Evolutionary conservation across 2,888 invertebrate species (phyloP).

Genomic region (Rhagonycha fulva): DNA sequence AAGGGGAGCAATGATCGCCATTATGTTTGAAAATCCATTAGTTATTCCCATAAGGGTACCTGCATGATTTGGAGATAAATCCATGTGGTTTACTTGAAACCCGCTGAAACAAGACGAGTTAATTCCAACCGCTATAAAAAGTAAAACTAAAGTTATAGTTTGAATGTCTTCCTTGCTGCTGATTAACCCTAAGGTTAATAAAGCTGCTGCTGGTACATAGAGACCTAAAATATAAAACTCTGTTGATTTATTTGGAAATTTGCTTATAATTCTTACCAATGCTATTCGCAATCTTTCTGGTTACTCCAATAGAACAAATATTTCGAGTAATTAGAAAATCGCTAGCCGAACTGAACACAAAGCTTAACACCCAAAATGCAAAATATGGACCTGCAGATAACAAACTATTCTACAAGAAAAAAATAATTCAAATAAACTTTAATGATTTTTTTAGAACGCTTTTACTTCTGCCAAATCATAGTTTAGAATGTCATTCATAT

Average conservation of each 20-base stretch:
- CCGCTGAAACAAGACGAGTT: constrained; percentile 78
- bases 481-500: constrained; percentile 73
- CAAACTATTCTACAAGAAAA: constrained; percentile 62
- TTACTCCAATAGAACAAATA: constrained; percentile 58
- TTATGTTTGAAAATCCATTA: constrained; percentile 77
- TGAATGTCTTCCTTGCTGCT: constrained; percentile 60
- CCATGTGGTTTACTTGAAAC: constrained; percentile 80
- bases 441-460: background rate
- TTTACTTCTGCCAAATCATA: constrained; percentile 72
- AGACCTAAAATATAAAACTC: constrained; percentile 42
- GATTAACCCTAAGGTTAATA: constrained; percentile 64
- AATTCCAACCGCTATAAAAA: constrained; percentile 74
- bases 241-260: background rate
- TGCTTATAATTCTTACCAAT: constrained; percentile 59
- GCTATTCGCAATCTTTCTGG: constrained; percentile 70
- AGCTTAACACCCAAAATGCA: constrained; percentile 72
- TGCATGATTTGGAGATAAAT: constrained; percentile 82
- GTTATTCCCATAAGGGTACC: constrained; percentile 86
- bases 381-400: constrained; percentile 75
- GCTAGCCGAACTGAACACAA: constrained; percentile 69
- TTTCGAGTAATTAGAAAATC: constrained; percentile 63
- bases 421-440: background rate
- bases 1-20: constrained; percentile 79
- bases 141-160: constrained; percentile 66
- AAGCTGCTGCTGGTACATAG: constrained; percentile 70